These are phyloP conservation scores for Onychomys leucogaster DNA, from an alignment of 2,797 vertebrate genomes.

Conservation along the genomic window DNA sequence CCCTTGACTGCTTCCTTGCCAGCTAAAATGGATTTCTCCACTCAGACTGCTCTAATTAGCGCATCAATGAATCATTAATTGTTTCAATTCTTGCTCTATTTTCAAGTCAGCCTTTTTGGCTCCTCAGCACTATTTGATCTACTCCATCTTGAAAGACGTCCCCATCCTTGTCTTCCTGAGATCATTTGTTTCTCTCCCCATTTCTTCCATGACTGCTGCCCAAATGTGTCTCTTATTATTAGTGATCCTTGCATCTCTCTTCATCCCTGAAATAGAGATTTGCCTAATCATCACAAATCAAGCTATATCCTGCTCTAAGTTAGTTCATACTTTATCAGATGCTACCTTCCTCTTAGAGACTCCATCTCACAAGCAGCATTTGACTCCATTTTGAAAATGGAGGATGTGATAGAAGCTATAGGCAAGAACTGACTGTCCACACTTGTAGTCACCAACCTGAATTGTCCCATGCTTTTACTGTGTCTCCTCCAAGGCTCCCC, in stretches of 20 bases:
- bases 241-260: background rate
- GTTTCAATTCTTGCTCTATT: conserved; percentile 26
- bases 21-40: background rate
- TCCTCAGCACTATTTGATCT: background rate
- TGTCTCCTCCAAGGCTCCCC: background rate
- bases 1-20: background rate
- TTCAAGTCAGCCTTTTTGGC: background rate
- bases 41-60: conserved; percentile 40
- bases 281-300: background rate
- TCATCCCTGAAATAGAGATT: background rate
- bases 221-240: background rate
- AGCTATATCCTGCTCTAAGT: background rate
- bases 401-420: background rate
- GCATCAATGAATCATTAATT: background rate
- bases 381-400: background rate
- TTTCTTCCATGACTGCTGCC: background rate
- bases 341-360: background rate
- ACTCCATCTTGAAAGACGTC: background rate
- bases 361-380: background rate
- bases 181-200: background rate
- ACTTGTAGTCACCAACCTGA: background rate
- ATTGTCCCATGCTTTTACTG: background rate
- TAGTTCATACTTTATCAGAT: background rate
- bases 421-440: too few relatives aligned
- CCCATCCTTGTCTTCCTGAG: background rate